Evolutionary conservation across 1,140 invertebrate species (phyloP), one percentile per base, ranked within the genome.

Genomic region (Philotrypesis tridentata): DNA sequence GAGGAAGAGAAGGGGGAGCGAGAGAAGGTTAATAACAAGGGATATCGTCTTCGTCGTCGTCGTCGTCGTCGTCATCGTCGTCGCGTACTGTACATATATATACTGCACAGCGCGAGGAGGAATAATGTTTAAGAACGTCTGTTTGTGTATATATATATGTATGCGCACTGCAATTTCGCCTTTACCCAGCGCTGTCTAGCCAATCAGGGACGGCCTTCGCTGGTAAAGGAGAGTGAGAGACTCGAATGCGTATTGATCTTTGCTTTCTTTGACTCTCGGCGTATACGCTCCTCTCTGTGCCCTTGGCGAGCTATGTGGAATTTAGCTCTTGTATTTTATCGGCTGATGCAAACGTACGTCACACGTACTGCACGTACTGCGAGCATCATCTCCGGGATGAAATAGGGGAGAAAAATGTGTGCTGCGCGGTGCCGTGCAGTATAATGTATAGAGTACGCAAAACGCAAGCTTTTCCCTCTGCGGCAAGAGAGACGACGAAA

Each of bases 151-250:
- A 6, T 23, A 23, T 14, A 7, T 27, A 2, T 6, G 61, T 65
- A 65, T 29, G n/a, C 43, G 61, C 27, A 55, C 71, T 81, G 79
- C 79, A 77, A 82, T 88, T 82, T 88, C 76, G 86, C 88, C 87
- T 88, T 88, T 85, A 88, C 85, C 86, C 83, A 87, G 82, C n/a
- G n/a, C 87, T 87, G 84, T 85, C 85, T 85, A 87, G 82, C 85
- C 88, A 86, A 88, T 89, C 87, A 88, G 85, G 87, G 87, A 86
- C 83, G 85, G 83, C 86, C 88, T 89, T 89, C 48, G 48, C 40
- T 37, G 33, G 14, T 17, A 55, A 55, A 85, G 29, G 37, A 65
- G 48, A 80, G 27, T 43, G 70, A 55, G 70, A 80, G 70, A 80
- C 33, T 31, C 25, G 23, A 21, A n/a, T 29, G 70, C 55, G 70